phyloP scores from a whole-genome alignment of 2,113 vertebrate genomes.

The Leptocoma aspasia region DNA sequence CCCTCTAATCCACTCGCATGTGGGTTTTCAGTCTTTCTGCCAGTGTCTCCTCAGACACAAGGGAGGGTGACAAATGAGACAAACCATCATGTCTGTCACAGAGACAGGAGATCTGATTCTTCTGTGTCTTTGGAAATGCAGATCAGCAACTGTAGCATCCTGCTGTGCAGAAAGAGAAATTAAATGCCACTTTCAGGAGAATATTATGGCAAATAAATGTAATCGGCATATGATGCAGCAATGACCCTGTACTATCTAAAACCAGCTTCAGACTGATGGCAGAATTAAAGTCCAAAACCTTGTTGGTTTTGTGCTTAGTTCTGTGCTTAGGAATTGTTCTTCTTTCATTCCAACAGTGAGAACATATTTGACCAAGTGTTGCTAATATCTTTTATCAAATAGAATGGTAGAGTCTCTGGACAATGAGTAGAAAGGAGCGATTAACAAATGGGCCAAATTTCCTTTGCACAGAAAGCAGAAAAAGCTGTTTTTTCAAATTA shows the following conservation, averaged over 20 bases:
- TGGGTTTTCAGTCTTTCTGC: not conserved
- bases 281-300: not conserved
- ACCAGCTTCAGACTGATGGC: not conserved
- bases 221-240: not conserved
- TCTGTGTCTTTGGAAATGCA: not conserved
- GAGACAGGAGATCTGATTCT: not conserved
- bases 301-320: not conserved
- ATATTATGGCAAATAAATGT: not conserved
- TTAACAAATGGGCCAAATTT: not conserved
- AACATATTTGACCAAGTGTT: not conserved
- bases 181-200: not conserved
- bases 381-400: not conserved
- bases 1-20: fast-evolving
- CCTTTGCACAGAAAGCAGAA: not conserved
- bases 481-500: not conserved
- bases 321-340: not conserved
- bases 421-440: not conserved
- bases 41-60: not conserved
- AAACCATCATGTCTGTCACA: fast-evolving
- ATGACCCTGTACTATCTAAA: not conserved
- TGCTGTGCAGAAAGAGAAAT: not conserved
- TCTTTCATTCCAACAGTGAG: not conserved
- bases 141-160: not conserved
- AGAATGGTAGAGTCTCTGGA: not conserved
- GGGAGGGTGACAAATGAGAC: not conserved